Base-by-base conservation (phyloP, 2,888 invertebrate genomes). In the Agrotis exclamationis region DNA sequence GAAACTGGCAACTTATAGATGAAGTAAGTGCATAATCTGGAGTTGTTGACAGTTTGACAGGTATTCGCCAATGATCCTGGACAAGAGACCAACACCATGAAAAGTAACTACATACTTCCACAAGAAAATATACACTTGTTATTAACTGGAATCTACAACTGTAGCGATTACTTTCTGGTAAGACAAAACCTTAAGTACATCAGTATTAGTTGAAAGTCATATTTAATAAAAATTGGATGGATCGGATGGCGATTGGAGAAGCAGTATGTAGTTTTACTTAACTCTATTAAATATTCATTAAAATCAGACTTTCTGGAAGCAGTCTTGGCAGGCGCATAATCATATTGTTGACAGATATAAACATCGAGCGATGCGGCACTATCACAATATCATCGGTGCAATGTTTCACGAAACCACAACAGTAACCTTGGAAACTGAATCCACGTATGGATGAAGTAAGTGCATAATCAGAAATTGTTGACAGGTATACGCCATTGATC, bases 31-130 rank as follows among this genome's bases (percentile, higher is more conserved):
- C 68, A 54, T 72, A 70, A 47, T 45, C 22, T 54, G 44, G 47
- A 67, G 50, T 82, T 80, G 74, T 74, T 71, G 48, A 64, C n/a
- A n/a, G n/a, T n/a, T n/a, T n/a, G n/a, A n/a, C 78, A 80, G 68
- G 45, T 39, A 47, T 57, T 45, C 47, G 11, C 18, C 16, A 45
- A 44, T 16, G 22, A 56, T 50, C 28, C 22, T 22, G 28, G 56
- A 47, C 1, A 47, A 9, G 14, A 39, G 22, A 22, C 13, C 18
- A 24, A 44, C 76, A 53, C 51, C 68, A 58, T 24, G 39, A 74
- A 48, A 28, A 39, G 53, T 58, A 56, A 22, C 18, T 24, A 20
- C 16, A 11, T 69, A 39, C 18, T 2, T 39, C 58, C 2, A 20
- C 39, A 44, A 48, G 16, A 62, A 20, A 74, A 18, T 28, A n/a